Evolutionary conservation across 2,113 vertebrate species (phyloP), one percentile per base, ranked within the genome.

Genomic region (Tenebrosternarchus preto): DNA sequence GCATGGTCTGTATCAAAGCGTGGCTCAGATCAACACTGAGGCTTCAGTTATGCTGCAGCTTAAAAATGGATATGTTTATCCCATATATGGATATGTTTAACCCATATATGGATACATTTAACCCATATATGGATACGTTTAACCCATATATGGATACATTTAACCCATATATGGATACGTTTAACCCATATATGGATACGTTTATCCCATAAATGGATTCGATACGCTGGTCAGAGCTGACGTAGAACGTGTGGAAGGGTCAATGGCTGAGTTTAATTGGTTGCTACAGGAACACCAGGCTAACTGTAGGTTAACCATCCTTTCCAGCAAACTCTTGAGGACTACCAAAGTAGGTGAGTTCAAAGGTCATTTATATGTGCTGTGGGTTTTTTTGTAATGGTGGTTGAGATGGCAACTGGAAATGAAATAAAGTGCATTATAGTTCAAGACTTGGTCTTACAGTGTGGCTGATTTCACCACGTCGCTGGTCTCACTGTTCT

Each of bases 1-100:
- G 16, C 60, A 17, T 76, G 39, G 74, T 76, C 74, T 76, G 74
- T 59, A 76, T 76, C 16, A 43, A 76, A 53, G 74, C 74, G 50
- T 76, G 74, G 66, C 74, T 76, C 20, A 69, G 33, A 43, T 22
- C 19, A 39, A 19, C 67, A 39, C 63, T 56, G 61, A 77, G 55
- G 75, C 20, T 63, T 33, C 63, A 68, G 66, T 67, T 24, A 67
- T 77, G 63, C 76, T 77, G 76, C 25, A 22, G 50, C 46, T 77
- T 67, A 22, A 59, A 57, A 67, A 56, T 66, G 61, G 50, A 68
- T 8, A 25, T 16, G 9, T 68, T 77, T 19, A 57, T 68, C 63
- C 50, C 29, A 25, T 55, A 77, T 67, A 77, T 57, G 29, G 68
- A 68, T 8, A 25, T 16, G 9, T 68, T 77, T 19, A 57, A 77